phyloP scores from a whole-genome alignment of 2,113 vertebrate species.

The Ploceus nigricollis region DNA sequence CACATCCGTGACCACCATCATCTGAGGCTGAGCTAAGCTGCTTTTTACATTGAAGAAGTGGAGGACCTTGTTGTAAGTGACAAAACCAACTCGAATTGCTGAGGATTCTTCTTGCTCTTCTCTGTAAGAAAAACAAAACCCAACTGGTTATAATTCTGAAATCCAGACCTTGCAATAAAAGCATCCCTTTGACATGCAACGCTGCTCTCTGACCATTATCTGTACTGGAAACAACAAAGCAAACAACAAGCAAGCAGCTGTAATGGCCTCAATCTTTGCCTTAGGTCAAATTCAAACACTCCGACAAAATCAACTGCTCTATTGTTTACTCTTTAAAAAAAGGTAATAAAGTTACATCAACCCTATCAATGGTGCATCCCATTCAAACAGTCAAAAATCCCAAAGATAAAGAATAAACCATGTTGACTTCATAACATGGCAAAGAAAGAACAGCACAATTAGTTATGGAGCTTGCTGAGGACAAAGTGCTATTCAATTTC shows the following conservation, averaged over 20 bases:
- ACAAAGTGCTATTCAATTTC: neutral
- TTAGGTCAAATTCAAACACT: neutral
- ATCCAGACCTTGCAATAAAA: neutral
- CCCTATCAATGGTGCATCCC: neutral
- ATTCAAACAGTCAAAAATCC: neutral
- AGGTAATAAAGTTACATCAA: neutral
- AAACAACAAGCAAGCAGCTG: neutral
- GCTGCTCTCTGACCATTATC: neutral
- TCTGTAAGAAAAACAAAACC: slow-evolving; percentile 61
- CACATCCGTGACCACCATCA: slow-evolving; percentile 95
- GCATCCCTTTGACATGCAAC: neutral
- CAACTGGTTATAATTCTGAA: neutral
- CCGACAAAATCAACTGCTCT: neutral
- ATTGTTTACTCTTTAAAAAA: neutral
- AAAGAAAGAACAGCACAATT: neutral
- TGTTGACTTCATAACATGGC: neutral
- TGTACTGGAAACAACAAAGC: neutral
- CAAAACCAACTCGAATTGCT: slow-evolving; percentile 86
- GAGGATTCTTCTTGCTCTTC: slow-evolving; percentile 84
- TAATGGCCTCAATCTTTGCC: neutral
- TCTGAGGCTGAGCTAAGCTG: slow-evolving; percentile 93
- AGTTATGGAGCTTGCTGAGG: neutral
- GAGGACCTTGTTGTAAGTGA: slow-evolving; percentile 93
- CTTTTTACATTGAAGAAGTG: slow-evolving; percentile 97
- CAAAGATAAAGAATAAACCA: neutral